Base-by-base conservation (phyloP, 2,797 vertebrate genomes). In the Premnoplex brunnescens region DNA sequence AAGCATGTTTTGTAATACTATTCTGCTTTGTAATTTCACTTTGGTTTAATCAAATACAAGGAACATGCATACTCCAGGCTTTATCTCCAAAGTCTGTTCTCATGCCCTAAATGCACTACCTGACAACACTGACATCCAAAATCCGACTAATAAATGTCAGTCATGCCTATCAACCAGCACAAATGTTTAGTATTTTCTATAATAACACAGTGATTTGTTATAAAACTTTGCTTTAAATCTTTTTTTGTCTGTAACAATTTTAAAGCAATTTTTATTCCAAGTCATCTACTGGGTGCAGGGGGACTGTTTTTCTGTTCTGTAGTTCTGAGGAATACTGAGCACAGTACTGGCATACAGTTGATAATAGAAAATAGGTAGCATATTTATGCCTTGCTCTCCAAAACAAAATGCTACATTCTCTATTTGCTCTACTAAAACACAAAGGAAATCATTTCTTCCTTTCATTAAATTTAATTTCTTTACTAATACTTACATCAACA, bases 321-420 rank as follows among this genome's bases (percentile, higher is more conserved):
- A 12, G 26, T 95, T 75, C 68, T 39, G 30, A 79, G 71, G 34
- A 78, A 89, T 21, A 76, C 7, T 5, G 1, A 73, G n/a, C 10
- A n/a, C 8, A 55, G 44, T 46, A 46, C 2, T 2, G 2, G 56
- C 15, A 34, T 7, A 36, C 2, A 43, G 24, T 0, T 52, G 20
- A 64, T 20, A 41, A 1, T 26, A 91, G 26, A 74, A 91, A 87
- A 66, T 1, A 5, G 13, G 4, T 17, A 74, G 36, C 26, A 52
- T 3, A 59, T 16, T 46, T 48, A 64, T 20, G 7, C 15, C 56
- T 62, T 46, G 32, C 18, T 34, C 17, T 24, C 41, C 34, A 2
- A 41, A 56, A 85, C 14, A 58, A 36, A 72, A 37, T 58, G 17
- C 27, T 59, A 68, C 6, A 21, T 32, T 91, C 32, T 67, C 32